These are phyloP conservation scores for Scaptomyza caliginosa DNA, from an alignment of 2,888 invertebrate genomes.

Conservation along the genomic window DNA sequence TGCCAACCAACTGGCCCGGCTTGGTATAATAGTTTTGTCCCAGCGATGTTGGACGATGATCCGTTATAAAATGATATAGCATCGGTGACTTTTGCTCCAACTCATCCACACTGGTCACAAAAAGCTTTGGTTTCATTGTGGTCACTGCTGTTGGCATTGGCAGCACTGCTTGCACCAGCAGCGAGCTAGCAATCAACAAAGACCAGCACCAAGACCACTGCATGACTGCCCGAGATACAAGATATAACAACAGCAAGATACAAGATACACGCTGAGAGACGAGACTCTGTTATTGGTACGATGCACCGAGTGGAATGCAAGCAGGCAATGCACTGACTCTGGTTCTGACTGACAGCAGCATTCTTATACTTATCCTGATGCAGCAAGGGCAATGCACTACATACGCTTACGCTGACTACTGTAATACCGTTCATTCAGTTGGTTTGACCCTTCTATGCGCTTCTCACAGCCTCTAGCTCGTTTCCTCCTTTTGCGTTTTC, in stretches of 20 bases:
- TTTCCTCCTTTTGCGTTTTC: not conserved
- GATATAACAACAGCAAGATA: not conserved
- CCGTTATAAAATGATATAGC: slow-evolving; percentile 70
- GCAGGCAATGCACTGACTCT: slow-evolving; percentile 25
- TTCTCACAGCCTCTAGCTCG: slow-evolving; percentile 28
- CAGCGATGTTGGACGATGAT: slow-evolving; percentile 67
- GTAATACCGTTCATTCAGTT: slow-evolving; percentile 8
- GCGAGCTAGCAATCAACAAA: slow-evolving; percentile 16
- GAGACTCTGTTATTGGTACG: slow-evolving; percentile 1
- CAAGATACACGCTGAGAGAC: not conserved
- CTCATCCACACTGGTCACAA: slow-evolving; percentile 25
- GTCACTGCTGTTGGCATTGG: slow-evolving; percentile 11
- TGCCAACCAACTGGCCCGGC: slow-evolving; percentile 74
- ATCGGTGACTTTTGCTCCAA: slow-evolving; percentile 36
- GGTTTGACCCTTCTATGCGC: slow-evolving; percentile 39
- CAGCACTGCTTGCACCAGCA: slow-evolving; percentile 10
- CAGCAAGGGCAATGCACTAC: slow-evolving; percentile 46
- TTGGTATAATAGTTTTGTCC: slow-evolving; percentile 78
- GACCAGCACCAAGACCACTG: slow-evolving; percentile 19
- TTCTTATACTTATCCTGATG: slow-evolving; percentile 46
- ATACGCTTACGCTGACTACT: no score
- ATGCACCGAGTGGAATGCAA: slow-evolving; percentile 24
- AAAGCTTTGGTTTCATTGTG: slow-evolving; percentile 34
- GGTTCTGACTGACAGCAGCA: slow-evolving; percentile 14
- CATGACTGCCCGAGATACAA: slow-evolving; percentile 25